Conservation (phyloP, 2,888 invertebrate genomes). For the Hipparchia sbordonii region DNA sequence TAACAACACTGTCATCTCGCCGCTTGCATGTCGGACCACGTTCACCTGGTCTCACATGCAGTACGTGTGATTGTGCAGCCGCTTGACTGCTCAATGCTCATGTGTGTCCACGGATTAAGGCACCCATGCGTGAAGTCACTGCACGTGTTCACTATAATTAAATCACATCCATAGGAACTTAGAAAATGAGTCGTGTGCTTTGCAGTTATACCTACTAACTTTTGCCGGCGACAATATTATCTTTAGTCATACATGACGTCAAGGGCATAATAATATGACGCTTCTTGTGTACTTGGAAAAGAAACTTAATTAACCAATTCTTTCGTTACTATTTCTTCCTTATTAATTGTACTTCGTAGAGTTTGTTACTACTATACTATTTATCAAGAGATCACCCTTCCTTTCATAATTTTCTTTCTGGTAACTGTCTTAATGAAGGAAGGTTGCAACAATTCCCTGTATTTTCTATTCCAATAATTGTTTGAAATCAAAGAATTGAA, state of each 20-base stretch:
- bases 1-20: slow-evolving; percentile 1
- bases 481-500: neutral
- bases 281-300: too few relatives aligned
- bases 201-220: too few relatives aligned
- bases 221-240: too few relatives aligned
- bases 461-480: neutral
- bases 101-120: slow-evolving; percentile 30
- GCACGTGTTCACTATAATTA: slow-evolving; percentile 17
- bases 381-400: too few relatives aligned
- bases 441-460: neutral
- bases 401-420: too few relatives aligned
- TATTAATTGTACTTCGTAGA: too few relatives aligned
- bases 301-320: too few relatives aligned
- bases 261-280: too few relatives aligned
- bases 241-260: too few relatives aligned
- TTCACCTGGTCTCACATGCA: slow-evolving; percentile 27
- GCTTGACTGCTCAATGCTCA: slow-evolving; percentile 33
- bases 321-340: too few relatives aligned
- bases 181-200: too few relatives aligned
- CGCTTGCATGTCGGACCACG: slow-evolving; percentile 14
- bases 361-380: too few relatives aligned
- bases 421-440: neutral
- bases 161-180: slow-evolving; percentile 8
- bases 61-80: slow-evolving; percentile 38
- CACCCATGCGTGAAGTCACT: slow-evolving; percentile 34